Conservation (phyloP, 1,140 invertebrate genomes). For the Zaprionus capensis region DNA sequence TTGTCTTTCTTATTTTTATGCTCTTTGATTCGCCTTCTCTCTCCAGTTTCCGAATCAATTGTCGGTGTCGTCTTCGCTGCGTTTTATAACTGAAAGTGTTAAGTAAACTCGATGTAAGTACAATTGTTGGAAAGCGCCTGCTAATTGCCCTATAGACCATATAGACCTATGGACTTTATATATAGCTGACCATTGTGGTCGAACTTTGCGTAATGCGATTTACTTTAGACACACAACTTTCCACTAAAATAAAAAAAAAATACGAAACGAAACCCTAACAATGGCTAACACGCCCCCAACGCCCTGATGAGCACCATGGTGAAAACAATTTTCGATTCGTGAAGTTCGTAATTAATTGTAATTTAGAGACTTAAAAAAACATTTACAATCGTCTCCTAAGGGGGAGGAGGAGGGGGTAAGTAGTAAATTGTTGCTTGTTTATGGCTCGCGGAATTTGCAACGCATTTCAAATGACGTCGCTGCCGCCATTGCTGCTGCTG, state of each 20-base stretch:
- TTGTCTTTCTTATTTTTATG: not conserved
- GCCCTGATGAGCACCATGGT: constrained; percentile 24
- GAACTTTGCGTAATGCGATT: constrained; percentile 30
- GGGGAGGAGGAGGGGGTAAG: not conserved
- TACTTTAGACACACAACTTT: constrained; percentile 60
- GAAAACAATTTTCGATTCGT: constrained; percentile 61
- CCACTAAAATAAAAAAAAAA: constrained; percentile 33
- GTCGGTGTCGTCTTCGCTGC: constrained; percentile 13
- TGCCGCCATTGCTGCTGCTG: constrained; percentile 15
- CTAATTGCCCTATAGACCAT: constrained; percentile 65
- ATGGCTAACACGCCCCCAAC: constrained; percentile 16
- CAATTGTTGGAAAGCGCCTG: constrained; percentile 63
- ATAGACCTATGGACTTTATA: constrained; percentile 4
- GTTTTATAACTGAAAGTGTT: constrained; percentile 51
- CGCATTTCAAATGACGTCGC: constrained; percentile 31
- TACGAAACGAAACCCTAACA: not conserved
- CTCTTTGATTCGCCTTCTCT: constrained; percentile 13
- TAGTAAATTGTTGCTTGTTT: constrained; percentile 53
- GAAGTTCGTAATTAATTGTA: constrained; percentile 63
- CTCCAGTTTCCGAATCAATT: constrained; percentile 29
- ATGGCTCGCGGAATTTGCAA: constrained; percentile 64
- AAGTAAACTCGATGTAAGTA: constrained; percentile 39
- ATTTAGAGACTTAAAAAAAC: constrained; percentile 53
- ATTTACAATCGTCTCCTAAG: constrained; percentile 48
- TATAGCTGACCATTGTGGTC: constrained; percentile 37